Base-by-base conservation (phyloP, 2,797 vertebrate genomes). In the Chiloscyllium punctatum region DNA sequence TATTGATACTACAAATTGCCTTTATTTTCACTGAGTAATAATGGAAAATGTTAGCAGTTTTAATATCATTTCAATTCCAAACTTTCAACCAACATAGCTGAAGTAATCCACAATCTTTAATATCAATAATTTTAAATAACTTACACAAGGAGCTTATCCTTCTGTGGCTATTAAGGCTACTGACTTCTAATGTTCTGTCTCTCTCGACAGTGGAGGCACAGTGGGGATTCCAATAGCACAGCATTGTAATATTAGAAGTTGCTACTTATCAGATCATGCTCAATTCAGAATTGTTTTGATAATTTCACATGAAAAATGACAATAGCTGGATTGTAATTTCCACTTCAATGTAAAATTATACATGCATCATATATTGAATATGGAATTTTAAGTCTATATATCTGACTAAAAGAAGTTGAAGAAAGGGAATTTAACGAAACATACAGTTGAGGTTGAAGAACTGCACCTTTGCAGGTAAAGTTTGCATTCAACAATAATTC, bases 231-330 rank as follows among this genome's bases (percentile, higher is more conserved):
- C 94, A 72, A 11, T 94, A 42, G 42, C 33, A 94, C 48, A 94
- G 48, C 94, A 53, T 27, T n/a, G 15, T 42, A 33, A 74, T 74
- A 15, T 42, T 0, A 90, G 53, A 74, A 71, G 21, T 51, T 51
- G 42, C 23, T 74, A 51, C 48, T 27, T 94, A 74, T 53, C 71
- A 94, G 27, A 42, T 94, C 42, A 51, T 11, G 18, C n/a, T 66
- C 42, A 74, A 94, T 11, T 94, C 27, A 94, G 42, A 51, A 25
- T 42, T 74, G 94, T 25, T 74, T 74, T 33, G 69, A 30, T 94
- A 72, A 94, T 94, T 94, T 94, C 94, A 94, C 5, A 74, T 74
- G 94, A 74, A 94, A 94, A 94, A 72, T 74, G 33, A 42, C 62
- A 68, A 42, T 74, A 74, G 66, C 4, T 16, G 42, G n/a, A 71